A percentile compares a stretch with the other conserved stretches of the same genome.
Evolutionary conservation across 2,888 invertebrate genomes (phyloP).

Genomic region (Harmothoe impar): DNA sequence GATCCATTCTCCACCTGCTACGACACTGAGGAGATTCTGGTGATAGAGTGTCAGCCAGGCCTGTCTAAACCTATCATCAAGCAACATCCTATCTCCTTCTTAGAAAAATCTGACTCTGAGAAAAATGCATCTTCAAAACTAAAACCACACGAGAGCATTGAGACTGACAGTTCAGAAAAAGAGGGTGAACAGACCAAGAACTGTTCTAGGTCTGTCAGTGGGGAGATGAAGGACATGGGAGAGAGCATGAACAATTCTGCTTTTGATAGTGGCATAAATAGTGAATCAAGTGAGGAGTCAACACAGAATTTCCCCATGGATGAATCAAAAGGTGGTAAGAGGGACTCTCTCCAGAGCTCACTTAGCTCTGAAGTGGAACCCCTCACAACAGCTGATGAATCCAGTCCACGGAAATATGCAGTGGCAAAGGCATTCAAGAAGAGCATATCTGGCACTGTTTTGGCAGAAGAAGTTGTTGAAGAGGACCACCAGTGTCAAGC

Average conservation of each 20-base stretch:
- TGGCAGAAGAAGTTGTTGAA: neutral
- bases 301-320: slow-evolving; percentile 55
- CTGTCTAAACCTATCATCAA: neutral
- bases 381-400: neutral
- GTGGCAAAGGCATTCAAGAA: neutral
- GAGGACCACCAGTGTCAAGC: neutral
- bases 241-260: slow-evolving; percentile 44
- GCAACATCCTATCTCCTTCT: slow-evolving; percentile 2
- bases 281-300: slow-evolving; percentile 57
- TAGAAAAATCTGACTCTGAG: neutral
- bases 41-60: slow-evolving; percentile 40
- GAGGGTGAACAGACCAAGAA: neutral
- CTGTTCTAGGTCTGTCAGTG: slow-evolving; percentile 20
- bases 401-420: neutral
- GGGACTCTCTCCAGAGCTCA: slow-evolving; percentile 50
- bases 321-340: slow-evolving; percentile 24
- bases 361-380: slow-evolving; percentile 31
- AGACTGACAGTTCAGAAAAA: slow-evolving; percentile 28
- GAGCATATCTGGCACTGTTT: slow-evolving; percentile 1
- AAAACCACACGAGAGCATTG: neutral
- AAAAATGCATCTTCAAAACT: slow-evolving; percentile 13
- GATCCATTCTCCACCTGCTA: slow-evolving; percentile 38
- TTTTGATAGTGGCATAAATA: slow-evolving; percentile 54
- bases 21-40: slow-evolving; percentile 48
- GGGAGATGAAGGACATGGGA: slow-evolving; percentile 1